Conservation (phyloP, 2,888 invertebrate species). For the Phragmatobia fuliginosa region DNA sequence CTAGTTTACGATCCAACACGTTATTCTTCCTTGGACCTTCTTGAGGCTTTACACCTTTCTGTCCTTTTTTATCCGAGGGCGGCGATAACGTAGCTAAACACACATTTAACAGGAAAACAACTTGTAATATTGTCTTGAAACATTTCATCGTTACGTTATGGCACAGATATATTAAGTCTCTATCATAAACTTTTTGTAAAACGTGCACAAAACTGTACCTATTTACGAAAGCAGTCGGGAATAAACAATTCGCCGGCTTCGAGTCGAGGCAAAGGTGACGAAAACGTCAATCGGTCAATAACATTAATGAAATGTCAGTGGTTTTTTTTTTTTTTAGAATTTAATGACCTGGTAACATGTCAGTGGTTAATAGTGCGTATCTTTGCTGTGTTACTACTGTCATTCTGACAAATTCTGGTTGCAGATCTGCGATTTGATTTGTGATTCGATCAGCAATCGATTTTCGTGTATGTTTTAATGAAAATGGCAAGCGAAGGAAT, state of each 20-base stretch:
- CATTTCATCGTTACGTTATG: constrained; percentile 67
- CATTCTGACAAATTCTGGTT: too few relatives aligned
- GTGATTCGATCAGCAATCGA: too few relatives aligned
- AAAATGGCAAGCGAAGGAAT: too few relatives aligned
- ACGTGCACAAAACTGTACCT: constrained; percentile 8
- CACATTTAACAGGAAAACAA: constrained; percentile 70
- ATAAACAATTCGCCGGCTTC: constrained; percentile 18
- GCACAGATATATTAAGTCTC: constrained; percentile 10
- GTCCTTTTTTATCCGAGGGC: constrained; percentile 79
- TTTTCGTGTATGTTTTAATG: too few relatives aligned
- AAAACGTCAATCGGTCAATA: not conserved
- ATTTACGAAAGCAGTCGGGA: constrained; percentile 21
- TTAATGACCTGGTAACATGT: too few relatives aligned
- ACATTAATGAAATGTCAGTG: not conserved
- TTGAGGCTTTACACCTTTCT: constrained; percentile 79
- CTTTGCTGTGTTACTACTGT: too few relatives aligned
- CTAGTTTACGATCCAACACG: constrained; percentile 90
- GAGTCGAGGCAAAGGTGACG: not conserved
- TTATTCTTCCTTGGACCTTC: constrained; percentile 88
- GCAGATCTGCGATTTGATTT: too few relatives aligned
- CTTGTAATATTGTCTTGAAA: constrained; percentile 67
- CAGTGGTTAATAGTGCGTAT: too few relatives aligned
- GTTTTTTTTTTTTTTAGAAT: too few relatives aligned
- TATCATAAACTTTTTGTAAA: constrained; percentile 16
- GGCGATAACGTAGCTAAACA: constrained; percentile 81